These are phyloP conservation scores for Phlogophora meticulosa DNA, from an alignment of 2,888 invertebrate species.

Conservation along the genomic window DNA sequence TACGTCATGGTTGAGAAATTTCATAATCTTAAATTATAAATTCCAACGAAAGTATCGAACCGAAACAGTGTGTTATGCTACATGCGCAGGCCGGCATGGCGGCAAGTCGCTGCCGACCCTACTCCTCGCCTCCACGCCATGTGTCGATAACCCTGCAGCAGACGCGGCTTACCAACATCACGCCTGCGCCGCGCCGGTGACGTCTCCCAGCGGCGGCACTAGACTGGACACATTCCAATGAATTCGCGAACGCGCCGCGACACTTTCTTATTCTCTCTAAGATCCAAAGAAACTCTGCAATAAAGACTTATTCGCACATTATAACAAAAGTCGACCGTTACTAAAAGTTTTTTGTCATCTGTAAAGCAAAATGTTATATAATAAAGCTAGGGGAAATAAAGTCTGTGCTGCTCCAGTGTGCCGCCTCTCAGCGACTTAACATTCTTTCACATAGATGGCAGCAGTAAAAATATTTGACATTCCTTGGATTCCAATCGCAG, in stretches of 20 bases:
- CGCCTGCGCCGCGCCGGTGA: conserved; percentile 88
- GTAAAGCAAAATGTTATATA: conserved; percentile 31
- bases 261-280: conserved; percentile 72
- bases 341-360: conserved; percentile 24
- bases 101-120: conserved; percentile 77
- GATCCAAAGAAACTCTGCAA: conserved; percentile 20
- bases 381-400: conserved; percentile 52
- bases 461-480: conserved; percentile 93
- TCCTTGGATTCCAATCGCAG: conserved; percentile 92
- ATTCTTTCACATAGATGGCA: conserved; percentile 92
- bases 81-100: conserved; percentile 78
- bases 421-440: conserved; percentile 81
- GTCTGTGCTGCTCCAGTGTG: conserved; percentile 77
- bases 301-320: conserved; percentile 40
- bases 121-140: conserved; percentile 77
- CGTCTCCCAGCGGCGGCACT: conserved; percentile 83
- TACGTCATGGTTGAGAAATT: conserved; percentile 67
- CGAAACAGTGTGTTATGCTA: conserved; percentile 84
- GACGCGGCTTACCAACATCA: conserved; percentile 82
- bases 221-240: conserved; percentile 85
- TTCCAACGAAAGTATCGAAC: conserved; percentile 82
- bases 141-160: conserved; percentile 90
- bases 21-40: conserved; percentile 70
- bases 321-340: conserved; percentile 39
- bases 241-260: conserved; percentile 79